Evolutionary conservation across 2,888 invertebrate species (phyloP).

Genomic region (Heteropelma amictum): DNA sequence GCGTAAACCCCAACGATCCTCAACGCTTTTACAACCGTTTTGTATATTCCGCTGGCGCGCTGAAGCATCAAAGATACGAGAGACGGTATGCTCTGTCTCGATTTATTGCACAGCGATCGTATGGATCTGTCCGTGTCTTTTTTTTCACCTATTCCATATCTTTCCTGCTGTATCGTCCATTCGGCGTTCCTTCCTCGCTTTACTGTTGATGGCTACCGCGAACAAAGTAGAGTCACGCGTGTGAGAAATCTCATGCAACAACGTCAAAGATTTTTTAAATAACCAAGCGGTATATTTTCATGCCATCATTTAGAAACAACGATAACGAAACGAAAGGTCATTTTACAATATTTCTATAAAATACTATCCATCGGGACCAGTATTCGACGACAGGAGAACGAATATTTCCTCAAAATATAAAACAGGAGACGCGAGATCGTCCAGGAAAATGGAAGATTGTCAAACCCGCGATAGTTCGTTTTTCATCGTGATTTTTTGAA

Average conservation of each 20-base stretch:
- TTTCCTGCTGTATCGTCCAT: not conserved
- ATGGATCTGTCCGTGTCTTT: slow-evolving; percentile 10
- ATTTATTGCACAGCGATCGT: slow-evolving; percentile 41
- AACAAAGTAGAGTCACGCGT: not conserved
- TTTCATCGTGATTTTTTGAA: too few relatives aligned
- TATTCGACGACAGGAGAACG: too few relatives aligned
- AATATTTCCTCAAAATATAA: too few relatives aligned
- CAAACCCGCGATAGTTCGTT: too few relatives aligned
- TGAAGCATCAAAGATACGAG: slow-evolving; percentile 53
- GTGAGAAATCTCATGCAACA: not conserved
- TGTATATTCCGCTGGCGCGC: slow-evolving; percentile 33
- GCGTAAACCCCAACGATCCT: slow-evolving; percentile 34
- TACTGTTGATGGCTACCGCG: slow-evolving; percentile 8
- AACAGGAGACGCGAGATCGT: too few relatives aligned
- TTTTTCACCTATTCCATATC: slow-evolving; percentile 1
- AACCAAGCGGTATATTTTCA: too few relatives aligned
- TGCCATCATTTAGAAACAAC: too few relatives aligned
- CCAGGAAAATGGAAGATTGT: too few relatives aligned
- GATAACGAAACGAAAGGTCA: too few relatives aligned
- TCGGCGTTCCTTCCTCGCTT: slow-evolving; percentile 2
- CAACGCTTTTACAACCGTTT: slow-evolving; percentile 48
- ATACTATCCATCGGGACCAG: too few relatives aligned
- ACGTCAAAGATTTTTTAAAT: not conserved
- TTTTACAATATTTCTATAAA: too few relatives aligned
- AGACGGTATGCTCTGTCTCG: slow-evolving; percentile 39